Conservation (phyloP, 2,888 invertebrate species). For the Cactoblastis cactorum region DNA sequence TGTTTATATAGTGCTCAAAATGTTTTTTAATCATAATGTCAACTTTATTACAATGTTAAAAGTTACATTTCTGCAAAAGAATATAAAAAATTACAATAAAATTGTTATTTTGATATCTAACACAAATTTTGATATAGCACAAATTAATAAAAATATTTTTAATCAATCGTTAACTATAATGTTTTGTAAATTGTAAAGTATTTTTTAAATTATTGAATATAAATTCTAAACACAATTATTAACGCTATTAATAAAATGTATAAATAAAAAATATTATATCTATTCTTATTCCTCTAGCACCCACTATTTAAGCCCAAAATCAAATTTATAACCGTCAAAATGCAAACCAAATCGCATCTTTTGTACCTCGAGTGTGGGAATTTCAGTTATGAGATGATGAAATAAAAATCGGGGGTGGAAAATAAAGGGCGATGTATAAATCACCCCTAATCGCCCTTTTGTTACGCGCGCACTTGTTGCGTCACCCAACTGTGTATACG, state of each 20-base stretch:
- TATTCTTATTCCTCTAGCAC: neutral
- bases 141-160: no score
- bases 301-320: conserved; percentile 4
- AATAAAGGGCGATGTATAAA: conserved; percentile 71
- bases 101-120: no score
- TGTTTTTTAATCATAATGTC: no score
- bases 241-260: neutral
- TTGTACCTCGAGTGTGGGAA: conserved; percentile 62
- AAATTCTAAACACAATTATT: neutral
- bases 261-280: neutral
- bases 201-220: no score
- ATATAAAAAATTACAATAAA: no score
- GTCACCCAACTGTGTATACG: conserved; percentile 51
- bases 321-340: conserved; percentile 16
- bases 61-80: no score
- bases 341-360: conserved; percentile 30
- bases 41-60: no score
- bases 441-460: conserved; percentile 73
- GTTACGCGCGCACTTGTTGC: conserved; percentile 70
- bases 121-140: no score
- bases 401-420: conserved; percentile 61
- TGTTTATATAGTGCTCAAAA: neutral
- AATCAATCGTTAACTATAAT: no score
- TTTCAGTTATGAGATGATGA: conserved; percentile 67
- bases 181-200: no score